These are phyloP conservation scores for Eira barbara DNA, from an alignment of 2,113 vertebrate species.

Conservation along the genomic window DNA sequence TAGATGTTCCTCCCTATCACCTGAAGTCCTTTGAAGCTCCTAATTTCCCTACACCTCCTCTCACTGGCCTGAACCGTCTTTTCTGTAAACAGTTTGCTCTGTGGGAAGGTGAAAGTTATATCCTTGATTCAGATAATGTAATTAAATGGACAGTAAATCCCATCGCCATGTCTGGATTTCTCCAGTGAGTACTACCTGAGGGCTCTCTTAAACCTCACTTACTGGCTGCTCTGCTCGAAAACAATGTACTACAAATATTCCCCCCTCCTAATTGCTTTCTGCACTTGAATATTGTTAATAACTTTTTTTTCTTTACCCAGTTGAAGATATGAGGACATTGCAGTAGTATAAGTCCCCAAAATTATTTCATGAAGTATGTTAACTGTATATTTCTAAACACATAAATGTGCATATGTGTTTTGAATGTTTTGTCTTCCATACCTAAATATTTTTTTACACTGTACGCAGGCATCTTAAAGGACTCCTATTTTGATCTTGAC, in stretches of 20 bases:
- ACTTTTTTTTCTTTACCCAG: conserved; percentile 53
- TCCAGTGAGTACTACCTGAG: conserved; percentile 74
- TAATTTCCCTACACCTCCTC: conserved; percentile 6
- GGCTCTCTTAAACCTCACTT: conserved; percentile 82
- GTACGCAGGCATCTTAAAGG: not conserved
- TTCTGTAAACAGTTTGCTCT: conserved; percentile 69
- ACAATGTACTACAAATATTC: conserved; percentile 68
- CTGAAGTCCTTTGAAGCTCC: conserved; percentile 31
- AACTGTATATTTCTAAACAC: not conserved
- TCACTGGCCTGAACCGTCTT: conserved; percentile 28
- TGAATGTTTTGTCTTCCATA: not conserved
- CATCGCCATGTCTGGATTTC: conserved; percentile 75
- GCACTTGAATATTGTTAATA: conserved; percentile 74
- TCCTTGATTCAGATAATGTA: conserved; percentile 80
- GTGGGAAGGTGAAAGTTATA: conserved; percentile 64
- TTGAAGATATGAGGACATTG: conserved; percentile 34
- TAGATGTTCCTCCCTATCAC: conserved; percentile 27
- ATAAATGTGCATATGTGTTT: not conserved
- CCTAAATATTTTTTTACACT: not conserved
- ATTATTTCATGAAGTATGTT: not conserved
- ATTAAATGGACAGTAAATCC: conserved; percentile 80
- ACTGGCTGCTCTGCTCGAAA: conserved; percentile 78
- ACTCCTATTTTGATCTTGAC: not conserved
- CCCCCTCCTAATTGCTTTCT: conserved; percentile 79
- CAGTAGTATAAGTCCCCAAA: not conserved